Base-by-base conservation (phyloP, 1,140 invertebrate genomes). In the Drosophila lacertosa region DNA sequence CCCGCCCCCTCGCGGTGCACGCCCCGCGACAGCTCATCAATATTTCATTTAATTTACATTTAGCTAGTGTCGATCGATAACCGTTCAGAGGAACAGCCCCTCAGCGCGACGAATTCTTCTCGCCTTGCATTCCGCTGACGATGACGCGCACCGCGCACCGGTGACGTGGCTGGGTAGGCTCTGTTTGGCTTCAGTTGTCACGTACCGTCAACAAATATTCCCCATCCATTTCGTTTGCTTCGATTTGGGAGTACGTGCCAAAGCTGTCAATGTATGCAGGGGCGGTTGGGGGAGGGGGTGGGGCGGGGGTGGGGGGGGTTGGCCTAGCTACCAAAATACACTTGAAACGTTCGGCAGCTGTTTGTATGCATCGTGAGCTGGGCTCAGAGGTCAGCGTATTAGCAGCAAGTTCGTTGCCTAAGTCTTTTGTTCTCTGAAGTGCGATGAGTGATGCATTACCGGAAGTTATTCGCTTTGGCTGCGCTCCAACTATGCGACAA, bases 21-120 rank as follows among this genome's bases (percentile, higher is more conserved):
- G 40, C 18, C 40, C 18, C 18, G 40, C 39, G 39, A 15, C 62
- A 55, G 67, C 74, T 86, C 82, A 88, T 86, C 82, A 86, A 88
- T 86, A 88, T 86, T 88, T 86, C 82, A 86, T 86, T 88, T 86
- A 88, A 78, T 77, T 82, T 74, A 77, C 64, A 81, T 78, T 80
- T 74, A 74, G 65, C 57, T 65, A 74, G 24, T n/a, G 32, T 11
- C 32, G 10, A 26, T 26, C 10, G 7, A n/a, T n/a, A n/a, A 2
- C 22, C 22, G 51, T 45, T 53, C 48, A 65, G 53, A 48, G 50
- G 35, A 44, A 42, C 42, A 66, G 44, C 37, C 51, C 32, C 11
- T 54, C 47, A 75, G 79, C 82, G 68, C 70, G 65, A 64, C 82
- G 82, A 86, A 86, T 86, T 80, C 69, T 74, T 54, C 39, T 86